phyloP scores from a whole-genome alignment of 2,797 vertebrate genomes.

The Gobionotothen gibberifrons region DNA sequence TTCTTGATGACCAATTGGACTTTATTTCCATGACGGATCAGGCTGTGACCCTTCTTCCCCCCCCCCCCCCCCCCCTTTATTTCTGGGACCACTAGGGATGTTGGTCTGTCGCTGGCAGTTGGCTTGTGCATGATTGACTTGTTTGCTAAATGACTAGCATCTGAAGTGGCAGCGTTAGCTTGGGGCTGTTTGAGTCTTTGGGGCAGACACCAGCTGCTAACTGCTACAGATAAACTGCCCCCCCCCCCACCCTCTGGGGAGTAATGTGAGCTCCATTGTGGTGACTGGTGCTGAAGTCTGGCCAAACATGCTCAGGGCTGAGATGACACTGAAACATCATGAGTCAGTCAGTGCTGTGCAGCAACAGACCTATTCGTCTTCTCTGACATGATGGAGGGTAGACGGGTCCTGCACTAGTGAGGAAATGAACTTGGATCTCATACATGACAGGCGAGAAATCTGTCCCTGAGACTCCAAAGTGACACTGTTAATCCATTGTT shows the following conservation, averaged over 20 bases:
- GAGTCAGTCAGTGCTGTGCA: slow-evolving; percentile 52
- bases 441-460: slow-evolving; percentile 35
- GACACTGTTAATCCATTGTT: slow-evolving; percentile 9
- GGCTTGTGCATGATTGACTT: slow-evolving; percentile 81
- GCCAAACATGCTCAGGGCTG: slow-evolving; percentile 66
- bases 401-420: slow-evolving; percentile 29
- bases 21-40: slow-evolving; percentile 70
- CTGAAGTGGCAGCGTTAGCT: slow-evolving; percentile 70
- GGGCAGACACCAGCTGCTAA: slow-evolving; percentile 79
- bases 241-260: slow-evolving; percentile 56
- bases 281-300: slow-evolving; percentile 58
- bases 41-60: slow-evolving; percentile 56
- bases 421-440: slow-evolving; percentile 38
- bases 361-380: slow-evolving; percentile 49
- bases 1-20: slow-evolving; percentile 76
- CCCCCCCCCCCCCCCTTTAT: slow-evolving; percentile 43
- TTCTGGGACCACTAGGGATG: slow-evolving; percentile 61
- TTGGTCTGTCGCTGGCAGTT: slow-evolving; percentile 69
- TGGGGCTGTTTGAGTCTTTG: slow-evolving; percentile 63
- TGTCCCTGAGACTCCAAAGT: slow-evolving; percentile 27
- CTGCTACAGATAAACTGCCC: slow-evolving; percentile 74
- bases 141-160: slow-evolving; percentile 79
- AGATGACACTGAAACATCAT: slow-evolving; percentile 69
- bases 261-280: slow-evolving; percentile 42
- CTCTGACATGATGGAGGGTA: slow-evolving; percentile 54